These are phyloP conservation scores for Dryadula phaetusa DNA, from an alignment of 2,888 invertebrate species.

Conservation along the genomic window DNA sequence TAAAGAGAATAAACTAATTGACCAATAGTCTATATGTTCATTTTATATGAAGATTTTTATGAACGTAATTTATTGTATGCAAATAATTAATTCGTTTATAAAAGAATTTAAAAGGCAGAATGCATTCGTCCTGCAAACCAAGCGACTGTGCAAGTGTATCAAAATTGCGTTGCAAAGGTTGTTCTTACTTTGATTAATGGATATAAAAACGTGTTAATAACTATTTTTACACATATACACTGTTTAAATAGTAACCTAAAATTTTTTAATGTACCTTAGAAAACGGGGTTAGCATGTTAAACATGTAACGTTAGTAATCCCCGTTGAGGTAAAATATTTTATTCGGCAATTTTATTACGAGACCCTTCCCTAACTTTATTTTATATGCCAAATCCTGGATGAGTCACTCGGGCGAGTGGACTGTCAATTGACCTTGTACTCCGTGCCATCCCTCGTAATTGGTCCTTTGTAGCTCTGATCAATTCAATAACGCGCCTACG, in stretches of 20 bases:
- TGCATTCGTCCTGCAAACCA: no score
- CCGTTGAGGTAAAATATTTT: slow-evolving; percentile 31
- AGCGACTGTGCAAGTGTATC: no score
- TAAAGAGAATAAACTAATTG: slow-evolving; percentile 8
- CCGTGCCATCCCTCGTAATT: slow-evolving; percentile 69
- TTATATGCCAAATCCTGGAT: slow-evolving; percentile 47
- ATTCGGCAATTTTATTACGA: slow-evolving; percentile 37
- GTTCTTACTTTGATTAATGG: no score
- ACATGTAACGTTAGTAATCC: neutral
- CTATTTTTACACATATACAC: no score
- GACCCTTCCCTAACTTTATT: slow-evolving; percentile 42
- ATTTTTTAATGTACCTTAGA: neutral
- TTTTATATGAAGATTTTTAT: neutral
- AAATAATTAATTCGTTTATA: no score
- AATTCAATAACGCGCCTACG: slow-evolving; percentile 68
- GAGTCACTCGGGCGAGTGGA: slow-evolving; percentile 52
- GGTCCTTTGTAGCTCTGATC: slow-evolving; percentile 73
- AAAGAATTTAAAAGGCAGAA: no score
- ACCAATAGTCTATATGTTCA: neutral
- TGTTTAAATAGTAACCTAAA: neutral
- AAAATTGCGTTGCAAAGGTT: no score
- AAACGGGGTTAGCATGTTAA: neutral
- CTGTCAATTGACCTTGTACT: slow-evolving; percentile 69
- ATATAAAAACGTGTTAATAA: no score
- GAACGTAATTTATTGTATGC: neutral